Evolutionary conservation across 1,140 invertebrate genomes (phyloP).

Genomic region (Ylistrum balloti): DNA sequence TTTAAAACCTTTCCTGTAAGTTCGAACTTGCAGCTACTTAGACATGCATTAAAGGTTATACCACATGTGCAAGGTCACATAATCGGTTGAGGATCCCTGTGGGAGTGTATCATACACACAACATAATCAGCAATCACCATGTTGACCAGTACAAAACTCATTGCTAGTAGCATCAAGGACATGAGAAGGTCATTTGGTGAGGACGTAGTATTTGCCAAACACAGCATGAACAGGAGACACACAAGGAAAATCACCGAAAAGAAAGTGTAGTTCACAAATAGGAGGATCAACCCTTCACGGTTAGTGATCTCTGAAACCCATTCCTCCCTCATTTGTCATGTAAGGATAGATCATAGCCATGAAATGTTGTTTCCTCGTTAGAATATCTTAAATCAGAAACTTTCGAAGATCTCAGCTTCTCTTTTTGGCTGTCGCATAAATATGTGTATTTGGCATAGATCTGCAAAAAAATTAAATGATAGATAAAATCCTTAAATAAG

Average conservation of each 20-base stretch:
- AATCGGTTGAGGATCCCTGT: constrained; percentile 62
- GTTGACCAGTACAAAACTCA: constrained; percentile 74
- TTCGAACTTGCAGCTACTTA: no score
- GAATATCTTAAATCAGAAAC: not conserved
- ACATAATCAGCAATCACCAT: constrained; percentile 76
- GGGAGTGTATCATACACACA: constrained; percentile 73
- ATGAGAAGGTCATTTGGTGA: constrained; percentile 69
- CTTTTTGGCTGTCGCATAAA: not conserved
- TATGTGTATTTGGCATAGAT: no score
- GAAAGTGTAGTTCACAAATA: constrained; percentile 78
- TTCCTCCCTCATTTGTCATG: constrained; percentile 68
- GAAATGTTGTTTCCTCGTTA: not conserved
- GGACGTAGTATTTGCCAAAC: constrained; percentile 72
- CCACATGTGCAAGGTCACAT: not conserved
- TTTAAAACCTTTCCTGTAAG: no score
- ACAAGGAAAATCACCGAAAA: constrained; percentile 74
- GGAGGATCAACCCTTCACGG: constrained; percentile 71
- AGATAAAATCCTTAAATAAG: no score
- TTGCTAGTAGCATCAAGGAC: constrained; percentile 71
- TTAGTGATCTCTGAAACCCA: constrained; percentile 72
- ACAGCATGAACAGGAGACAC: constrained; percentile 74
- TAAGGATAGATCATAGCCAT: not conserved
- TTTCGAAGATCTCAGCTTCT: not conserved
- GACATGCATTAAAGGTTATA: no score
- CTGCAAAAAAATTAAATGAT: no score